phyloP scores from a whole-genome alignment of 1,140 invertebrate species.

The Drosophila ficusphila region DNA sequence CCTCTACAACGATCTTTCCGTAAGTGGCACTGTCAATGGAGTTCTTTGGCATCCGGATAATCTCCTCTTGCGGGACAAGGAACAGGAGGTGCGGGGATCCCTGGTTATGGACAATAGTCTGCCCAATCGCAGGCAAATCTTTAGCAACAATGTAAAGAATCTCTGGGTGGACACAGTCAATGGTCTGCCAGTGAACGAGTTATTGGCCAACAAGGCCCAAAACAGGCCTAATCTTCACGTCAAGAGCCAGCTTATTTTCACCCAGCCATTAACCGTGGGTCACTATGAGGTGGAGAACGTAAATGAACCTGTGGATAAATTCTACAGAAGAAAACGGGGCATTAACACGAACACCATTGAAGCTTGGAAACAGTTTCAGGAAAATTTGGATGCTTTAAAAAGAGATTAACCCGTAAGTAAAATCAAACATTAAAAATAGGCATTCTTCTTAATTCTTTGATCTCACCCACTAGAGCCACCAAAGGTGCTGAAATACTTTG shows the following conservation, averaged over 20 bases:
- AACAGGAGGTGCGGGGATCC: conserved; percentile 55
- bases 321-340: conserved; percentile 47
- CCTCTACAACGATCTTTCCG: conserved; percentile 69
- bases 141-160: conserved; percentile 67
- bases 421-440: no score
- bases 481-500: conserved; percentile 48
- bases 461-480: conserved; percentile 24
- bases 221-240: conserved; percentile 65
- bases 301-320: background rate
- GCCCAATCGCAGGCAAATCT: conserved; percentile 41
- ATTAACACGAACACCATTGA: conserved; percentile 5
- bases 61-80: conserved; percentile 54
- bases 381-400: conserved; percentile 53
- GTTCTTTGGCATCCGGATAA: conserved; percentile 43
- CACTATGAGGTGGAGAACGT: conserved; percentile 48
- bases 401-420: conserved; percentile 45
- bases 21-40: conserved; percentile 65
- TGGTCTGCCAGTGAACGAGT: conserved; percentile 49
- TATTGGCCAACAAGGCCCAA: conserved; percentile 59
- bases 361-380: conserved; percentile 29
- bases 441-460: background rate
- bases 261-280: conserved; percentile 55
- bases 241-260: conserved; percentile 59
- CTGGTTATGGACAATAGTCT: conserved; percentile 59
- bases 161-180: conserved; percentile 69